Conservation (phyloP, 2,797 vertebrate species). For the Anniella stebbinsi region DNA sequence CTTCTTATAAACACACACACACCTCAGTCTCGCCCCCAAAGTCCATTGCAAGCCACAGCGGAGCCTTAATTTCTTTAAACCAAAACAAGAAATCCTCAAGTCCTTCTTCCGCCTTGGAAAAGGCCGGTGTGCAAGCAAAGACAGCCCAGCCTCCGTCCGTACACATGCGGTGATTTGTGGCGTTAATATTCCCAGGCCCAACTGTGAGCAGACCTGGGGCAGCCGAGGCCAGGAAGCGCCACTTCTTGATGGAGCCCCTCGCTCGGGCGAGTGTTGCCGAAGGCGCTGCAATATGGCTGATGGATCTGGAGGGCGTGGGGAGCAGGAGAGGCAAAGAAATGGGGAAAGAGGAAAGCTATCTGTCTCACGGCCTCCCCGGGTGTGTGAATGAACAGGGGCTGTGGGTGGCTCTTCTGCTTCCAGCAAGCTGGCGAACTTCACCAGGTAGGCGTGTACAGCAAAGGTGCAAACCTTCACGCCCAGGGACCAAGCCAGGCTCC, state of each 20-base stretch:
- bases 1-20: too few species aligned
- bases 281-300: constrained; percentile 54
- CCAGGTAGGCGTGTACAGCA: too few species aligned
- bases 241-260: constrained; percentile 36
- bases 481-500: too few species aligned
- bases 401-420: not conserved
- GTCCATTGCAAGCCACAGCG: not conserved
- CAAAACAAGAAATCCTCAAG: not conserved
- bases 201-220: not conserved
- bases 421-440: too few species aligned
- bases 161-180: constrained; percentile 67
- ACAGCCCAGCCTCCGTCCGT: constrained; percentile 11
- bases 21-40: too few species aligned
- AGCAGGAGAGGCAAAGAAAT: not conserved
- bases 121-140: rapidly evolving
- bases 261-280: constrained; percentile 13
- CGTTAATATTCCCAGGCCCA: constrained; percentile 64
- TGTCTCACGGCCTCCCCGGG: not conserved
- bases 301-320: constrained; percentile 31
- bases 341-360: rapidly evolving
- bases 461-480: too few species aligned
- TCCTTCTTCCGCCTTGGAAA: not conserved
- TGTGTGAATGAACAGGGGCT: too few species aligned
- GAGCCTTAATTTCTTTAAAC: too few species aligned
- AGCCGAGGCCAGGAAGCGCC: constrained; percentile 2